Percentiles rank a stretch among this genome's conserved stretches.
phyloP scores from a whole-genome alignment of 2,113 vertebrate species.

The Paedocypris sp. region DNA sequence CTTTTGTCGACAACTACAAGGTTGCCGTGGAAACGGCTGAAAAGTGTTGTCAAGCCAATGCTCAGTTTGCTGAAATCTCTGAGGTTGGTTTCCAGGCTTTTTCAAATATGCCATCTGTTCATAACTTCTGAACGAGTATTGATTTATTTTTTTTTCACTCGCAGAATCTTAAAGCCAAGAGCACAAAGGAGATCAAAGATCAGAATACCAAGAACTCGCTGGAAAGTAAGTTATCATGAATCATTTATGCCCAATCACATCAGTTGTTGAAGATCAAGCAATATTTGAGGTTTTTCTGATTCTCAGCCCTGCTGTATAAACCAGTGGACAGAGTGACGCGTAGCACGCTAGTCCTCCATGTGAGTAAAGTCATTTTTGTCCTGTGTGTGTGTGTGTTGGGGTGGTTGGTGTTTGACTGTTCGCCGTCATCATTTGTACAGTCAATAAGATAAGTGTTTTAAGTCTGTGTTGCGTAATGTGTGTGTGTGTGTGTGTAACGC shows the following conservation, averaged over 20 bases:
- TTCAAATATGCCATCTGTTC: background rate
- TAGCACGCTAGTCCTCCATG: slow-evolving; percentile 90
- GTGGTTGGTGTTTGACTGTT: background rate
- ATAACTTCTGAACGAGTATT: slow-evolving; percentile 28
- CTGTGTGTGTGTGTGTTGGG: background rate
- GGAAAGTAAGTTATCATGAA: slow-evolving; percentile 71
- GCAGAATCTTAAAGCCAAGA: slow-evolving; percentile 89
- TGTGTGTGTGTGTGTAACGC: slow-evolving; percentile 6
- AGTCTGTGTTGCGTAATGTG: background rate
- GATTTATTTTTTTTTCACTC: background rate
- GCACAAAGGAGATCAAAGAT: slow-evolving; percentile 84
- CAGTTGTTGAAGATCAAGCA: too few species aligned
- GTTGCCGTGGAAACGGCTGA: slow-evolving; percentile 94
- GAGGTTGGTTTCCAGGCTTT: slow-evolving; percentile 66
- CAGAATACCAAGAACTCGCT: slow-evolving; percentile 81
- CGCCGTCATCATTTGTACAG: background rate
- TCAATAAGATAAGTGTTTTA: background rate
- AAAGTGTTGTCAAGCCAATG: slow-evolving; percentile 95
- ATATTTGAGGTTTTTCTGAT: background rate
- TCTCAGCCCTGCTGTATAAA: slow-evolving; percentile 83
- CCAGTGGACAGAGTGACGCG: slow-evolving; percentile 94
- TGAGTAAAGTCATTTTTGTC: slow-evolving; percentile 56
- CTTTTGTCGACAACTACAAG: slow-evolving; percentile 98
- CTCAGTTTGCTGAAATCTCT: slow-evolving; percentile 95
- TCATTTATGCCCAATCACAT: background rate